Evolutionary conservation across 1,140 invertebrate species (phyloP).

Genomic region (Drosophila navojoa): DNA sequence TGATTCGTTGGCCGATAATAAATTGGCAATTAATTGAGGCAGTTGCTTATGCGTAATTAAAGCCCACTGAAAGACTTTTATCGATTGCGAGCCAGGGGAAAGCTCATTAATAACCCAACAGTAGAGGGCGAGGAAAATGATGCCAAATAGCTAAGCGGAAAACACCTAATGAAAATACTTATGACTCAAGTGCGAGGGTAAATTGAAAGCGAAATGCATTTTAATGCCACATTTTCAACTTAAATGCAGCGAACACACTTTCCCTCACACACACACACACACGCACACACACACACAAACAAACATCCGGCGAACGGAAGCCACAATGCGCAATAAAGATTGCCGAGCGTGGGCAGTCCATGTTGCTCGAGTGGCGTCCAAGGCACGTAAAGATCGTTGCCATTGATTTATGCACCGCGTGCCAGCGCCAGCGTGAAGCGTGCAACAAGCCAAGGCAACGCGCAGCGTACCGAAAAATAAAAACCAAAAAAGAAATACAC

Average conservation of each 20-base stretch:
- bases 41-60: conserved; percentile 55
- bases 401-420: conserved; percentile 80
- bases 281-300: conserved; percentile 22
- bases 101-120: conserved; percentile 64
- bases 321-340: conserved; percentile 79
- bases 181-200: conserved; percentile 58
- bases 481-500: conserved; percentile 19
- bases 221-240: conserved; percentile 76
- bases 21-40: conserved; percentile 74
- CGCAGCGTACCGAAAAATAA: conserved; percentile 4
- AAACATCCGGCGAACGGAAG: conserved; percentile 48
- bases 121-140: not conserved
- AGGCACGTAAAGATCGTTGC: conserved; percentile 79
- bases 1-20: conserved; percentile 49
- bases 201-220: conserved; percentile 82
- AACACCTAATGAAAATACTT: conserved; percentile 81
- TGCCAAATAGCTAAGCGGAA: conserved; percentile 55
- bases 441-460: conserved; percentile 69
- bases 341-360: conserved; percentile 48
- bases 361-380: conserved; percentile 24
- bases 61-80: conserved; percentile 44
- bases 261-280: conserved; percentile 14
- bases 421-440: conserved; percentile 68
- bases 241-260: conserved; percentile 52
- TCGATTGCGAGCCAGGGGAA: conserved; percentile 48